Conservation (phyloP, 1,140 invertebrate genomes). For the Mamestra configurata region DNA sequence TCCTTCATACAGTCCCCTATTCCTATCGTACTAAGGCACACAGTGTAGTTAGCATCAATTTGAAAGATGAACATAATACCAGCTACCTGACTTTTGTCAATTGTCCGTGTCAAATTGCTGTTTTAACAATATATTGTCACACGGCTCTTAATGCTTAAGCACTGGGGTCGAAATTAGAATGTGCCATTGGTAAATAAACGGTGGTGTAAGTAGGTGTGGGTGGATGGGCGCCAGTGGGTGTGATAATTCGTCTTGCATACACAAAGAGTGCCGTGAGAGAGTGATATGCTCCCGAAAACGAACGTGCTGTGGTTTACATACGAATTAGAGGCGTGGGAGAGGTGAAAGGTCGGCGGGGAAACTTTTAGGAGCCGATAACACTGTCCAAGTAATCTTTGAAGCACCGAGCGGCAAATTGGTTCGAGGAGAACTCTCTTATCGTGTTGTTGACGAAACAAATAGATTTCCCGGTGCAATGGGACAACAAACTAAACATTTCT, state of each 20-base stretch:
- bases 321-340: slow-evolving; percentile 83
- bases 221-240: slow-evolving; percentile 78
- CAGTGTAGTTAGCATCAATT: slow-evolving; percentile 73
- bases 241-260: slow-evolving; percentile 83
- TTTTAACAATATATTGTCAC: slow-evolving; percentile 58
- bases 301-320: slow-evolving; percentile 74
- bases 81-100: slow-evolving; percentile 74
- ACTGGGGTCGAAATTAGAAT: slow-evolving; percentile 60
- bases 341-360: slow-evolving; percentile 77
- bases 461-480: slow-evolving; percentile 1
- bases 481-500: slow-evolving; percentile 10
- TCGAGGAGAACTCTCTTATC: slow-evolving; percentile 31
- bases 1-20: slow-evolving; percentile 47
- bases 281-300: slow-evolving; percentile 80
- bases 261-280: slow-evolving; percentile 81
- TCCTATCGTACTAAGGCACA: slow-evolving; percentile 63
- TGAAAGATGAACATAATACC: slow-evolving; percentile 63
- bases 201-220: slow-evolving; percentile 73
- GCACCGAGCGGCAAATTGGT: slow-evolving; percentile 40
- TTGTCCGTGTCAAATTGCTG: slow-evolving; percentile 65
- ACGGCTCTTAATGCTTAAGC: slow-evolving; percentile 54
- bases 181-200: slow-evolving; percentile 59
- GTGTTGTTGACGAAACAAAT: slow-evolving; percentile 41
- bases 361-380: slow-evolving; percentile 58
- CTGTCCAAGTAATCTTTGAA: slow-evolving; percentile 54